Percentiles rank a stretch among this genome's conserved stretches.
These are phyloP conservation scores for Dasypus novemcinctus DNA, from an alignment of 2,113 vertebrate species.

Conservation along the genomic window DNA sequence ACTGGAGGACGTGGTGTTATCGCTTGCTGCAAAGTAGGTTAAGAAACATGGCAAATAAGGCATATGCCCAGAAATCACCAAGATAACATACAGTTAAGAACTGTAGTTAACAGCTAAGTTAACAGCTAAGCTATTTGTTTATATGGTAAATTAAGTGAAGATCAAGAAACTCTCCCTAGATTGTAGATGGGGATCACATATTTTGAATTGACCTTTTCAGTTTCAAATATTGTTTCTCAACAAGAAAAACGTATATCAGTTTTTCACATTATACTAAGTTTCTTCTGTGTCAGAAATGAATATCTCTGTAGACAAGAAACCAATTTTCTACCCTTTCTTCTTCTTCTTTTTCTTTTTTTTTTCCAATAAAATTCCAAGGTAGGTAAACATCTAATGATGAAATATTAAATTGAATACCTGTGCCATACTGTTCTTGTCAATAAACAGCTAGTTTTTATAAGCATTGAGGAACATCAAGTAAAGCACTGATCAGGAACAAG, in stretches of 20 bases:
- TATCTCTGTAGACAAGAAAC: conserved; percentile 39
- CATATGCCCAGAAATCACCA: conserved; percentile 30
- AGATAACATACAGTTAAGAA: conserved; percentile 2
- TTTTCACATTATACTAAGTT: conserved; percentile 52
- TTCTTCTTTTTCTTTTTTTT: not conserved
- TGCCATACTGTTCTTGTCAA: not conserved
- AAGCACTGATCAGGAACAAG: not conserved
- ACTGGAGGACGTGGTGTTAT: not conserved
- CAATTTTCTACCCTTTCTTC: not conserved
- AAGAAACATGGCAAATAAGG: conserved; percentile 63
- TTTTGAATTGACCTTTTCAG: conserved; percentile 75
- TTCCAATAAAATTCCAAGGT: conserved; percentile 19
- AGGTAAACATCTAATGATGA: not conserved
- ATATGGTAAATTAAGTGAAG: not conserved
- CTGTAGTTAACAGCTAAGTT: too few species aligned
- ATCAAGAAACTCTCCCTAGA: conserved; percentile 60
- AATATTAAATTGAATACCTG: not conserved
- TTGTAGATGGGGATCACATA: conserved; percentile 46
- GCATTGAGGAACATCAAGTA: not conserved
- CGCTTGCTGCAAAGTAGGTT: conserved; percentile 61
- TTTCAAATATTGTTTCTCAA: conserved; percentile 67
- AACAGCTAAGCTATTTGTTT: conserved; percentile 55
- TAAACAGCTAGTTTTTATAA: conserved; percentile 19
- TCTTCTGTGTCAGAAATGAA: conserved; percentile 45
- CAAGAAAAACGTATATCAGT: conserved; percentile 32